phyloP scores from a whole-genome alignment of 2,113 vertebrate genomes.

The Lasiurus cinereus region DNA sequence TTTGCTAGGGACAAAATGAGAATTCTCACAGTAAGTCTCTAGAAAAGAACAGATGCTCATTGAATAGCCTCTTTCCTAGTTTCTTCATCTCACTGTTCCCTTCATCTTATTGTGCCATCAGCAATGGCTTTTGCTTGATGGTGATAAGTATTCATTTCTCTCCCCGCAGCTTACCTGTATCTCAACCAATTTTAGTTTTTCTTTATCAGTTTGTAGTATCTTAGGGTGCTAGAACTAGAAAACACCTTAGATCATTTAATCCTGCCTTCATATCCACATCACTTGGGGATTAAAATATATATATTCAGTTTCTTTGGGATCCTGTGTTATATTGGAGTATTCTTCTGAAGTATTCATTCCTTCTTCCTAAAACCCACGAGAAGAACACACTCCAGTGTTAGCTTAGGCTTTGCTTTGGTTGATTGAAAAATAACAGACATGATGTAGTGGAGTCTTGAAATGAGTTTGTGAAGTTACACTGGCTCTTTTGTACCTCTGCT shows the following conservation, averaged over 20 bases:
- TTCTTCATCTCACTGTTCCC: background rate
- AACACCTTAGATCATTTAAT: conserved; percentile 16
- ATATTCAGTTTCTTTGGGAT: background rate
- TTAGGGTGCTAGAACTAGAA: background rate
- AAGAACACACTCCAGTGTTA: background rate
- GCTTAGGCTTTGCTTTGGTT: background rate
- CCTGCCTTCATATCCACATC: background rate
- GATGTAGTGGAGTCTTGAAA: background rate
- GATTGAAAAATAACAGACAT: background rate
- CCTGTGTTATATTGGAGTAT: background rate
- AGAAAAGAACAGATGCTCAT: background rate
- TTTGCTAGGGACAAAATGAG: background rate
- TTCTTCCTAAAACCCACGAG: background rate
- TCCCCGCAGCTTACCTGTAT: background rate
- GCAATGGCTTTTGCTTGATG: background rate
- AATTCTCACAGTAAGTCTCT: background rate
- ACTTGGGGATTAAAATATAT: background rate
- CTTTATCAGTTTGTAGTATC: background rate
- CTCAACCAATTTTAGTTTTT: background rate
- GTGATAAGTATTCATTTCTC: background rate
- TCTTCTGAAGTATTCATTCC: background rate
- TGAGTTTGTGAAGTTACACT: background rate
- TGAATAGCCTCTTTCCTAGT: background rate
- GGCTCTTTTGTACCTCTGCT: background rate
- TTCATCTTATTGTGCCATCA: background rate